Evolutionary conservation across 2,888 invertebrate species (phyloP).

Genomic region (Tinea semifulvella): DNA sequence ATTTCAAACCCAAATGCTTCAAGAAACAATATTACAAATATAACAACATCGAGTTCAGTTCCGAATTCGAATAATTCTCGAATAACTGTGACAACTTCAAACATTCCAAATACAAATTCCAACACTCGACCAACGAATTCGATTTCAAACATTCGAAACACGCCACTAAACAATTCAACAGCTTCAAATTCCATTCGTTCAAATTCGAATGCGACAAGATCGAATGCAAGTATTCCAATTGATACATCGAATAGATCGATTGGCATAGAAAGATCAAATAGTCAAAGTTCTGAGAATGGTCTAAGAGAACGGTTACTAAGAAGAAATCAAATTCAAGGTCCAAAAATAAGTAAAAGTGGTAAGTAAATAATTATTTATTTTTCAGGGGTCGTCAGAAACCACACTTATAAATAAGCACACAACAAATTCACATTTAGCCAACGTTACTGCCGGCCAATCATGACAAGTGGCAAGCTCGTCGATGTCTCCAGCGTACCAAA

Average conservation of each 20-base stretch:
- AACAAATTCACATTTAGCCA: no score
- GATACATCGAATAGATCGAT: not conserved
- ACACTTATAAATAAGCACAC: no score
- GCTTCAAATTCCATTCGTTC: no score
- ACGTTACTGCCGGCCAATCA: no score
- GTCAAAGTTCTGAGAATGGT: conserved; percentile 46
- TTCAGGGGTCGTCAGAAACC: no score
- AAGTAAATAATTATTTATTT: conserved; percentile 21
- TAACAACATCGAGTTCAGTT: not conserved
- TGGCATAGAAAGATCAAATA: conserved; percentile 44
- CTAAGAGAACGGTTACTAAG: conserved; percentile 29
- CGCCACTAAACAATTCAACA: not conserved
- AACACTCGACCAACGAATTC: not conserved
- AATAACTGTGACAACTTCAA: no score
- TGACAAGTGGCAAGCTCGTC: no score
- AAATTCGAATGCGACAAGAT: not conserved
- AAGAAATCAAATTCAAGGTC: conserved; percentile 23
- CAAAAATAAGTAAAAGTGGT: conserved; percentile 36
- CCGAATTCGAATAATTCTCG: not conserved
- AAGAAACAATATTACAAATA: not conserved
- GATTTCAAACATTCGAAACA: not conserved
- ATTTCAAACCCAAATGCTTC: not conserved
- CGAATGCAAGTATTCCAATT: not conserved
- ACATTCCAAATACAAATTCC: not conserved
- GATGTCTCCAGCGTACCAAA: no score